Evolutionary conservation across 1,140 invertebrate species (phyloP).

Genomic region (Dinoponera quadriceps): DNA sequence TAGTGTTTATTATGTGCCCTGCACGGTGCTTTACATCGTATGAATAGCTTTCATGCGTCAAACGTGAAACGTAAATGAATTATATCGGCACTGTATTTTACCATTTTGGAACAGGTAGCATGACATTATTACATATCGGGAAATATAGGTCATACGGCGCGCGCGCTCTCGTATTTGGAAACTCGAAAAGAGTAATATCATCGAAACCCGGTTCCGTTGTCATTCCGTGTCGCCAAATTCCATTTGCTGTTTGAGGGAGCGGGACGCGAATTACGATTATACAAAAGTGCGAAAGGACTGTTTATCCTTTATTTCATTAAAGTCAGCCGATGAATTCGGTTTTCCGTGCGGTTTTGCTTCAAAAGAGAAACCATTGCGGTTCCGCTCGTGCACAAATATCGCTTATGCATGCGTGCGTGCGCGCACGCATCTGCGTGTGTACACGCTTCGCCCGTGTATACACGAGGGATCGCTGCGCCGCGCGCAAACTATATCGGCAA

Average conservation of each 20-base stretch:
- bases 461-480: constrained; percentile 1
- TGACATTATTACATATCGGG: constrained; percentile 35
- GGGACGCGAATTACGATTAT: constrained; percentile 10
- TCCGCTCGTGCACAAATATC: not conserved
- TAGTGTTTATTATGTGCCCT: constrained; percentile 49
- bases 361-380: constrained; percentile 3
- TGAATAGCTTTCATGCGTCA: constrained; percentile 54
- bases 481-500: constrained; percentile 23
- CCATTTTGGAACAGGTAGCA: constrained; percentile 20
- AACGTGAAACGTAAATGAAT: constrained; percentile 53
- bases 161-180: constrained; percentile 35
- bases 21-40: constrained; percentile 26
- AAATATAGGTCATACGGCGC: constrained; percentile 40
- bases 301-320: constrained; percentile 19
- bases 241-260: constrained; percentile 14
- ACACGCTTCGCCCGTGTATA: not conserved
- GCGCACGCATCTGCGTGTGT: not conserved
- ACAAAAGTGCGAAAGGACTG: not conserved
- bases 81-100: constrained; percentile 36
- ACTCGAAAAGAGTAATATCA: constrained; percentile 40
- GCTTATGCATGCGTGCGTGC: not conserved
- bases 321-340: not conserved
- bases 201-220: constrained; percentile 23
- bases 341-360: not conserved
- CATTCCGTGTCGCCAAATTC: constrained; percentile 26